phyloP scores from a whole-genome alignment of 2,797 vertebrate genomes.

The Myotis planiceps region DNA sequence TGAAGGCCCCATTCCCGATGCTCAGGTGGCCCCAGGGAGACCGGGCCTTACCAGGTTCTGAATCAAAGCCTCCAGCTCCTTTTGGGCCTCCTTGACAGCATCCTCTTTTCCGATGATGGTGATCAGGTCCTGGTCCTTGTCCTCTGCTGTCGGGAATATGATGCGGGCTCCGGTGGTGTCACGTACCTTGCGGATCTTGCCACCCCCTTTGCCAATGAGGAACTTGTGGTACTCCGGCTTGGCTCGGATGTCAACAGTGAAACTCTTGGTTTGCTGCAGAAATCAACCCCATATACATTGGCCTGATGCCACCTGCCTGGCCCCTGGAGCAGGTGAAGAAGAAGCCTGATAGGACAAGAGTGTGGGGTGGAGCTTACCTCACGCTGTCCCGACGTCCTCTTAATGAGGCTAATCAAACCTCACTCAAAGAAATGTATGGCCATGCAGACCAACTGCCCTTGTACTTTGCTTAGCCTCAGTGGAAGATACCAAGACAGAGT shows the following conservation, averaged over 20 bases:
- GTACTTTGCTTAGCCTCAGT: accelerated
- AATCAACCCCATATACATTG: neutral
- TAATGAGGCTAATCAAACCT: neutral
- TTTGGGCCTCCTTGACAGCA: slow-evolving; percentile 95
- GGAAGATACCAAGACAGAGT: neutral
- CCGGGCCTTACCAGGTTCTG: slow-evolving; percentile 76
- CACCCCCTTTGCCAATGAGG: slow-evolving; percentile 97
- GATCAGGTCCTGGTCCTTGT: slow-evolving; percentile 98
- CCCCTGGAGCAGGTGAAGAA: too few relatives aligned
- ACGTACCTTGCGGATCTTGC: slow-evolving; percentile 97
- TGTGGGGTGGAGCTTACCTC: neutral
- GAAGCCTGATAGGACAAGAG: accelerated
- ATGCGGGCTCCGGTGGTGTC: slow-evolving; percentile 97
- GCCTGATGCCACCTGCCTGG: neutral
- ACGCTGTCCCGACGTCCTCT: neutral
- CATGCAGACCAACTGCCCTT: accelerated
- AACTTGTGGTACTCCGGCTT: slow-evolving; percentile 99
- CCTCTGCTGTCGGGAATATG: slow-evolving; percentile 95
- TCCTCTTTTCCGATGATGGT: slow-evolving; percentile 98
- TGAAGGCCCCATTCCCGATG: accelerated
- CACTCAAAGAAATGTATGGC: accelerated
- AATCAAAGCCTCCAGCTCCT: slow-evolving; percentile 95
- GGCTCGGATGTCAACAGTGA: slow-evolving; percentile 95
- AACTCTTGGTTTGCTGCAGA: slow-evolving; percentile 97
- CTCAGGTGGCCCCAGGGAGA: neutral